Conservation (phyloP, 2,113 vertebrate species). For the Acanthochromis polyacanthus region DNA sequence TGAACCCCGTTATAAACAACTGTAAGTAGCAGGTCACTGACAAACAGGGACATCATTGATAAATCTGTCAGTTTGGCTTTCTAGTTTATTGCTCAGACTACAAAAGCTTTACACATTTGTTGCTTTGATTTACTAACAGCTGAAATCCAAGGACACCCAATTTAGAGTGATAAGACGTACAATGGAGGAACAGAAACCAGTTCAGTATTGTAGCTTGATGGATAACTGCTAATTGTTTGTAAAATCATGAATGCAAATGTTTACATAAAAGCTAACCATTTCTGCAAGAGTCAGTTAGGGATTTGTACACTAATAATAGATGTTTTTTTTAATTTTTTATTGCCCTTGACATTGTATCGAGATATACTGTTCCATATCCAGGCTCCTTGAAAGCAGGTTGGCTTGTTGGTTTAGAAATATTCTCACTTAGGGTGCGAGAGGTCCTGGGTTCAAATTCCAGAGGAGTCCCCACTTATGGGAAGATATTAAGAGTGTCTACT, state of each 20-base stretch:
- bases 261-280: too few relatives aligned
- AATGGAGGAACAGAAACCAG: background rate
- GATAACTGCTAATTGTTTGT: too few relatives aligned
- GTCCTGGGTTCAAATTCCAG: constrained; percentile 87
- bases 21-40: background rate
- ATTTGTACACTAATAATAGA: too few relatives aligned
- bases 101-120: background rate
- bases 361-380: too few relatives aligned
- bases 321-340: too few relatives aligned
- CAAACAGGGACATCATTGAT: background rate
- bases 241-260: too few relatives aligned
- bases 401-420: constrained; percentile 87
- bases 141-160: background rate
- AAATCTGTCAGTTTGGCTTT: background rate
- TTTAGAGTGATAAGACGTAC: background rate
- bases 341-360: too few relatives aligned
- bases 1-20: background rate
- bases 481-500: too few relatives aligned
- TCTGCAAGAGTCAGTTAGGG: too few relatives aligned
- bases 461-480: constrained; percentile 71
- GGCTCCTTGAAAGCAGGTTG: background rate
- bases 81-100: background rate
- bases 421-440: constrained; percentile 88
- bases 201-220: background rate
- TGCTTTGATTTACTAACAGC: background rate